Evolutionary conservation across 2,797 vertebrate genomes (phyloP).

Genomic region (Platalea minor): DNA sequence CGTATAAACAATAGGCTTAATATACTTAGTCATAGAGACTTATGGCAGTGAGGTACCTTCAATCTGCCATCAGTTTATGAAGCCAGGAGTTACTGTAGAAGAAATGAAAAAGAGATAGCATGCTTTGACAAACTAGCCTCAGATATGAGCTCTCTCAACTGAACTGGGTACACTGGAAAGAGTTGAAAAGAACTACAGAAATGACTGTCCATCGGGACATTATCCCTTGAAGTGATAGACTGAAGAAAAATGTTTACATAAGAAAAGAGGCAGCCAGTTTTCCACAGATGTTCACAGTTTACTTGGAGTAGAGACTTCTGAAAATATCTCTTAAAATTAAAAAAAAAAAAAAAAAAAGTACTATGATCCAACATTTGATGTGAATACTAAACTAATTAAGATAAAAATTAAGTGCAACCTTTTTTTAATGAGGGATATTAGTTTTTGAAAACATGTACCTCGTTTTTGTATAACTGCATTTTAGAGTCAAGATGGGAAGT

Average conservation of each 20-base stretch:
- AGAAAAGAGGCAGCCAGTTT: neutral
- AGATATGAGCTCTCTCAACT: neutral
- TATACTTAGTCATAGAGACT: neutral
- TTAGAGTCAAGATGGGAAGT: neutral
- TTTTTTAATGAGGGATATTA: neutral
- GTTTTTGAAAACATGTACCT: neutral
- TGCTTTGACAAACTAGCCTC: neutral
- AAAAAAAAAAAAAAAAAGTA: neutral
- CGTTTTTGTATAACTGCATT: neutral
- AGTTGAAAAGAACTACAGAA: neutral
- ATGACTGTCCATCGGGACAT: neutral
- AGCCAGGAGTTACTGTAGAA: neutral
- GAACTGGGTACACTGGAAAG: neutral
- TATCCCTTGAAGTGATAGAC: neutral
- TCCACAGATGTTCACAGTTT: neutral
- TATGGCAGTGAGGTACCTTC: neutral
- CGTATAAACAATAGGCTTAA: neutral
- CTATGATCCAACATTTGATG: neutral
- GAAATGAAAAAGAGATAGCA: neutral
- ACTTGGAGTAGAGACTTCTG: neutral
- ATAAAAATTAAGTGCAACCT: neutral
- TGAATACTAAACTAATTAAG: neutral
- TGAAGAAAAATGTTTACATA: neutral
- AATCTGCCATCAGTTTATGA: neutral
- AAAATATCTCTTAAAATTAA: neutral